A percentile compares a stretch with the other conserved stretches of the same genome.
Conservation (phyloP, 2,888 invertebrate species). For the Hypercompe scribonia region DNA sequence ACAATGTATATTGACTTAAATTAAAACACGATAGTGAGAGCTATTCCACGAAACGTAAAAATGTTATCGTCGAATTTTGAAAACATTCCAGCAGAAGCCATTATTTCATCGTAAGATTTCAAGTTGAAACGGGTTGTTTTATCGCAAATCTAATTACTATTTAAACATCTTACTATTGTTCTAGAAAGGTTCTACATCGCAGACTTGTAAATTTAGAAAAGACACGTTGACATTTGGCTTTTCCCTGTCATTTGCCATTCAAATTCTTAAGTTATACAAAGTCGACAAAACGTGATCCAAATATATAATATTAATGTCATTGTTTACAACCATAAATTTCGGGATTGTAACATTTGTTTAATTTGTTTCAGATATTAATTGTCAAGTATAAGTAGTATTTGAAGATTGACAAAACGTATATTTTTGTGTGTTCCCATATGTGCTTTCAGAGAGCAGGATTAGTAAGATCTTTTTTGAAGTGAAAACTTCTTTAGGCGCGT, state of each 20-base stretch:
- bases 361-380: conserved; percentile 18
- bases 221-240: conserved; percentile 59
- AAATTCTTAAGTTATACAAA: conserved; percentile 56
- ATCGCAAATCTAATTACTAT: conserved; percentile 8
- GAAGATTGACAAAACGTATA: background rate
- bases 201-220: conserved; percentile 56
- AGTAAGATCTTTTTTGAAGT: background rate
- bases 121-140: background rate
- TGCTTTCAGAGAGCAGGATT: background rate
- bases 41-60: background rate
- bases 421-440: background rate
- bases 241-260: conserved; percentile 61
- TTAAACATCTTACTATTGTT: conserved; percentile 48
- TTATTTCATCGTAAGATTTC: background rate
- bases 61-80: background rate
- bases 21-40: background rate
- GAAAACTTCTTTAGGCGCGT: too few relatives aligned
- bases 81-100: background rate
- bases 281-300: conserved; percentile 62
- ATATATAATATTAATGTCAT: conserved; percentile 31
- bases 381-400: background rate
- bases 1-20: background rate
- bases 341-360: conserved; percentile 11
- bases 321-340: conserved; percentile 8
- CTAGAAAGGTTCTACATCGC: conserved; percentile 37